Percentiles rank a stretch among this genome's conserved stretches.
Conservation (phyloP, 1,140 invertebrate genomes). For the Saccostrea glomerata region DNA sequence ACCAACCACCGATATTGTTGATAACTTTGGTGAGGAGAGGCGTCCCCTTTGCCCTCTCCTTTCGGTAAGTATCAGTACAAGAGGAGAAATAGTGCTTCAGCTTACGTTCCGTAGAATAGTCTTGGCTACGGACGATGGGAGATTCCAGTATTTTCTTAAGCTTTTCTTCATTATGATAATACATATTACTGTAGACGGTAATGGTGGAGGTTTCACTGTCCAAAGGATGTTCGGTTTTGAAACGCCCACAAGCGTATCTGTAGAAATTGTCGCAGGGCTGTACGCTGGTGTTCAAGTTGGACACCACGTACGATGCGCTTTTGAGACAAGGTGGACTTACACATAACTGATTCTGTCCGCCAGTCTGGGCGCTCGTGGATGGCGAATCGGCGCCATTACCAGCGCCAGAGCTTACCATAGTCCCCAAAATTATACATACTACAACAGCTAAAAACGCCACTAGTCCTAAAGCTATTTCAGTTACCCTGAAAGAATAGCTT, state of each 20-base stretch:
- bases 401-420: slow-evolving; percentile 59
- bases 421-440: slow-evolving; percentile 62
- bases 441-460: slow-evolving; percentile 56
- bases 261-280: slow-evolving; percentile 83
- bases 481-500: slow-evolving; percentile 57
- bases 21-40: slow-evolving; percentile 70
- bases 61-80: slow-evolving; percentile 71
- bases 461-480: slow-evolving; percentile 62
- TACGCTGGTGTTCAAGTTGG: slow-evolving; percentile 78
- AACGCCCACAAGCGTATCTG: slow-evolving; percentile 81
- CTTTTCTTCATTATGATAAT: slow-evolving; percentile 67
- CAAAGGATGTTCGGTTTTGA: slow-evolving; percentile 59
- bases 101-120: slow-evolving; percentile 71
- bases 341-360: slow-evolving; percentile 51
- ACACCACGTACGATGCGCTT: slow-evolving; percentile 62
- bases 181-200: slow-evolving; percentile 63
- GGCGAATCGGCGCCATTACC: neutral
- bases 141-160: slow-evolving; percentile 65
- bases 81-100: slow-evolving; percentile 73
- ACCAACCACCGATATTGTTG: slow-evolving; percentile 70
- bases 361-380: slow-evolving; percentile 39
- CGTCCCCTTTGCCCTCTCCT: slow-evolving; percentile 61
- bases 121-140: slow-evolving; percentile 51
- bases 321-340: slow-evolving; percentile 66
- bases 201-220: slow-evolving; percentile 57